phyloP scores from a whole-genome alignment of 2,888 invertebrate genomes.

The Drosophila differens region DNA sequence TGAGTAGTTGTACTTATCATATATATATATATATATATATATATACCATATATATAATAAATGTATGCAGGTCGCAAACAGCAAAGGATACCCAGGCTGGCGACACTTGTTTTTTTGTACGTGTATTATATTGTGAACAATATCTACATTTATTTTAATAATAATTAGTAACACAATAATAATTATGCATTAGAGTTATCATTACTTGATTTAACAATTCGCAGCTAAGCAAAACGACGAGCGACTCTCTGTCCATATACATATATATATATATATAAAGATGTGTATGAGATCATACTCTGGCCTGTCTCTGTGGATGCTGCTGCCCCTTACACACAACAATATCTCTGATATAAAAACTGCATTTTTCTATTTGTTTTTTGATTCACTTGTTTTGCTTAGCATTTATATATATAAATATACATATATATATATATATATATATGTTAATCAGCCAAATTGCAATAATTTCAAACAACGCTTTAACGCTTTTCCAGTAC shows the following conservation, averaged over 20 bases:
- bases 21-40: conserved; percentile 10
- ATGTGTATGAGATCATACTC: conserved; percentile 67
- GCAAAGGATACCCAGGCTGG: conserved; percentile 11
- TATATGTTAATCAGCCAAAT: conserved; percentile 41
- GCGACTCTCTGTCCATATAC: conserved; percentile 16
- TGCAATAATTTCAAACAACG: conserved; percentile 37
- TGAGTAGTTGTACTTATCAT: conserved; percentile 40
- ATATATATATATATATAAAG: conserved; percentile 14
- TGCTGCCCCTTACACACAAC: conserved; percentile 8
- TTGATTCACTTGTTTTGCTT: conserved; percentile 34
- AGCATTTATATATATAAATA: conserved; percentile 25
- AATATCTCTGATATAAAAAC: conserved; percentile 30
- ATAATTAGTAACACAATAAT: conserved; percentile 75
- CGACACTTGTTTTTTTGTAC: conserved; percentile 42
- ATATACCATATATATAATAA: conserved; percentile 16
- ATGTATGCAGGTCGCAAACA: conserved; percentile 21
- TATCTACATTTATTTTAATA: conserved; percentile 76
- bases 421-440: conserved; percentile 3
- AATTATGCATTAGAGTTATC: conserved; percentile 57
- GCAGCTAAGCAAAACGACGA: conserved; percentile 51
- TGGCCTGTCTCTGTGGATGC: conserved; percentile 15
- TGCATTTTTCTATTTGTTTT: conserved; percentile 20
- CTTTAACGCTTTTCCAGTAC: conserved; percentile 28
- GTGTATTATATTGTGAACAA: conserved; percentile 69
- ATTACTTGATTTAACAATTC: conserved; percentile 56